Base-by-base conservation (phyloP, 2,797 vertebrate species). In the Syndactyla subalaris region DNA sequence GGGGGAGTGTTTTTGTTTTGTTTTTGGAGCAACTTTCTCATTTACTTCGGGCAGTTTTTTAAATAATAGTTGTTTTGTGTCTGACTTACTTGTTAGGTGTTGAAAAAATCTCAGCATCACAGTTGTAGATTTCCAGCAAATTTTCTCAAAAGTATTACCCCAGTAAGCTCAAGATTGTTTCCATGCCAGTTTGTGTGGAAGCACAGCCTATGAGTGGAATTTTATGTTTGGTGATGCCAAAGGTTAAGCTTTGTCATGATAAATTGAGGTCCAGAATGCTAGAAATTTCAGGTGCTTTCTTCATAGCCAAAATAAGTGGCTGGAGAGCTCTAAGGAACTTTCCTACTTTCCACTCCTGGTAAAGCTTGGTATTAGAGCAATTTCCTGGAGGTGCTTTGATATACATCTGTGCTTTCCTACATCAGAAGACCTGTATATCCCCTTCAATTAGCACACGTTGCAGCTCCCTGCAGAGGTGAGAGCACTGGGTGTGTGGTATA, bases 311-410 rank as follows among this genome's bases (percentile, higher is more conserved):
- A 88, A 22, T 24, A 66, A 59, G 57, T 74, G 54, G 7, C 73
- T 76, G 49, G 59, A 81, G 67, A 79, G 46, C 45, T 88, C 46
- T 73, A 38, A 71, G 85, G 85, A 95, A 57, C 59, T 84, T 92
- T 38, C 76, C 39, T 68, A 0, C 62, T 88, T 89, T 48, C 66
- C 66, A 72, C 48, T 57, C 70, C 68, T 70, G 41, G n/a, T 83
- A 73, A 89, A 87, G n/a, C 52, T 34, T 76, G 63, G 27, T 59
- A 32, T 86, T 62, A 19, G 26, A 70, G 43, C 80, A 27, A 38
- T 82, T 88, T 94, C 68, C 73, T 76, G 67, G 74, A 79, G 94
- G 59, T 90, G 43, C 58, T 89, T 89, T 89, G 93, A 77, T 95
- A 76, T 59, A 87, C 63, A 39, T 73, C 85, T 59, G 30, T 90